Base-by-base conservation (phyloP, 2,888 invertebrate species). In the Hyposoter dolosus region DNA sequence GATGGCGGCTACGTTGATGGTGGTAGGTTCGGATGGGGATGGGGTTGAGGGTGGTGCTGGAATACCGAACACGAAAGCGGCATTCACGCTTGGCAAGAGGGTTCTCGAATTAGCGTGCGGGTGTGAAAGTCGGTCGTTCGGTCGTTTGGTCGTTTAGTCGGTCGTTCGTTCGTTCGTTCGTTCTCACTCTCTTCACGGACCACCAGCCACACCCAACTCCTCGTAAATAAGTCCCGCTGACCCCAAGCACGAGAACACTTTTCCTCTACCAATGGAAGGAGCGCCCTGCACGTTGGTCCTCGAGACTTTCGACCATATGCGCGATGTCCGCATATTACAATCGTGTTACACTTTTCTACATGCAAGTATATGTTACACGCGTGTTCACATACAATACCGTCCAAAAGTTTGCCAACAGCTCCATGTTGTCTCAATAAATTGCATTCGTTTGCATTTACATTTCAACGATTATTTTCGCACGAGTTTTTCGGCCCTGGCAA, bases 71-170 rank as follows among this genome's bases (percentile, higher is more conserved):
- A 84, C 80, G 84, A 66, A 45, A 84, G 81, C 84, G 60, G 66
- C 56, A 82, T 86, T 82, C 78, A 69, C 85, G 82, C 82, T 78
- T 43, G 68, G 66, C 79, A 74, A 78, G 84, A 68, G 84, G 85
- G 85, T 79, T 85, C 85, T 85, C 85, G 85, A 85, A 85, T 85
- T 85, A 85, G 85, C 85, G 84, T 85, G 85, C 85, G 85, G 85
- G 85, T 85, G 85, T 85, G 85, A 85, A 85, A 85, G 79, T 85
- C 83, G 85, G 83, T 85, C 84, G 84, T 84, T 84, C 84, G 84
- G 84, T 84, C 85, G 84, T 85, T 85, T 78, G 60, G 82, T 85
- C 80, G 82, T 68, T 82, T 56, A 65, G 75, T 79, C 79, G 85
- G 65, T 85, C 82, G 85, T 85, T 69, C 74, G 82, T 77, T 82